Percentiles rank a stretch among this genome's conserved stretches.
These are phyloP conservation scores for Ceratotherium simum DNA, from an alignment of 2,113 vertebrate species.

Conservation along the genomic window DNA sequence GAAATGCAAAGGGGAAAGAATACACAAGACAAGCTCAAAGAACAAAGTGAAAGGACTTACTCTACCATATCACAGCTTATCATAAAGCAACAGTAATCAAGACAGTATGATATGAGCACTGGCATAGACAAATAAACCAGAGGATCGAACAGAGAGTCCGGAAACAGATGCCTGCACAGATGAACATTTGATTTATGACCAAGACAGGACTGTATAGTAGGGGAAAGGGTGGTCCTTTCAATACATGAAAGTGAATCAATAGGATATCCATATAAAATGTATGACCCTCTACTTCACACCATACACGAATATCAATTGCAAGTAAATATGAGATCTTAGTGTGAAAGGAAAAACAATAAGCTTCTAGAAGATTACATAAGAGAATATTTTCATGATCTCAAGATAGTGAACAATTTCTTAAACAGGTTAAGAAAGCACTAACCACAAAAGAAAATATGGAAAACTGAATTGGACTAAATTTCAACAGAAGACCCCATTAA, in stretches of 20 bases:
- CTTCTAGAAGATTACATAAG: neutral
- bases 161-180: neutral
- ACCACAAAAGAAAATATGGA: neutral
- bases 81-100: neutral
- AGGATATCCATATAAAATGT: neutral
- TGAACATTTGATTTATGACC: neutral
- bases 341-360: neutral
- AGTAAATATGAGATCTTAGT: neutral
- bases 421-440: neutral
- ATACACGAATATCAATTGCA: neutral
- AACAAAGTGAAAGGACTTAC: neutral
- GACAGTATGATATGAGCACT: neutral
- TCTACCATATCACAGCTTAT: neutral
- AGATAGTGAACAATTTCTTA: neutral
- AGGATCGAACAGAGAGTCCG: neutral
- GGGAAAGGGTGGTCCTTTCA: neutral
- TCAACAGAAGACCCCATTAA: neutral
- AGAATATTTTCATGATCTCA: neutral
- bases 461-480: slow-evolving; percentile 26
- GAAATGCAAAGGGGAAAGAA: neutral
- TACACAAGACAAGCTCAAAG: neutral
- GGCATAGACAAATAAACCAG: neutral
- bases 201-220: neutral
- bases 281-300: neutral
- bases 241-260: neutral